These are phyloP conservation scores for Hemibagrus guttatus DNA, from an alignment of 2,797 vertebrate species.

Conservation along the genomic window DNA sequence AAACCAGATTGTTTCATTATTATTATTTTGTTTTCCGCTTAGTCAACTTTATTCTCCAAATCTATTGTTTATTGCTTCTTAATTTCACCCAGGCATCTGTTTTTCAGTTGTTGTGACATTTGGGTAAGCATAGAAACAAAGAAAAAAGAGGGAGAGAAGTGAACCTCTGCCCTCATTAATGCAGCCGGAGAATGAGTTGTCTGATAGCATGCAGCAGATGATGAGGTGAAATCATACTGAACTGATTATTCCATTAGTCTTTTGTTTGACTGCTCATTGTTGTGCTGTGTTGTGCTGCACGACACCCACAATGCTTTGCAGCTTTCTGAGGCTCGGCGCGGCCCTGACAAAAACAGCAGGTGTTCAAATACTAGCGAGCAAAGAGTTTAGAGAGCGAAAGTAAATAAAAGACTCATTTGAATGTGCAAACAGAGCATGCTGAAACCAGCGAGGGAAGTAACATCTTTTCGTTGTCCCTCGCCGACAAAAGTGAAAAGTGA, in stretches of 20 bases:
- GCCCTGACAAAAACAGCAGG: slow-evolving; percentile 77
- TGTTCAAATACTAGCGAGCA: slow-evolving; percentile 79
- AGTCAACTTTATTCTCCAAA: slow-evolving; percentile 11
- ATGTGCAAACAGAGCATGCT: slow-evolving; percentile 64
- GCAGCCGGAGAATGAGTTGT: slow-evolving; percentile 50
- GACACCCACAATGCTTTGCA: slow-evolving; percentile 73
- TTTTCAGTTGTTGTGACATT: slow-evolving; percentile 42
- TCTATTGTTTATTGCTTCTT: slow-evolving; percentile 34
- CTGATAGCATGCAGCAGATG: slow-evolving; percentile 57
- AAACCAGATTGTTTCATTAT: not conserved
- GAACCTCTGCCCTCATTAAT: slow-evolving; percentile 60
- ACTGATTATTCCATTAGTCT: slow-evolving; percentile 64
- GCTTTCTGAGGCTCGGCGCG: slow-evolving; percentile 70
- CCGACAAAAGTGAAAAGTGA: slow-evolving; percentile 30
- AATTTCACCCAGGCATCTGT: slow-evolving; percentile 51
- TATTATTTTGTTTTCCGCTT: slow-evolving; percentile 9
- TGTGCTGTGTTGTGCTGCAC: slow-evolving; percentile 51
- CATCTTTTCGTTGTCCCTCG: slow-evolving; percentile 23
- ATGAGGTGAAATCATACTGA: slow-evolving; percentile 49
- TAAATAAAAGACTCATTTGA: slow-evolving; percentile 73
- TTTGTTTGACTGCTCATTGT: slow-evolving; percentile 49
- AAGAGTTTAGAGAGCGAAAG: slow-evolving; percentile 71
- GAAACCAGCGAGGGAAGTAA: slow-evolving; percentile 45
- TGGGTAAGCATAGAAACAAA: not conserved
- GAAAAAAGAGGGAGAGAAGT: not conserved